phyloP scores from a whole-genome alignment of 2,113 vertebrate genomes.

The Nesoenas mayeri region DNA sequence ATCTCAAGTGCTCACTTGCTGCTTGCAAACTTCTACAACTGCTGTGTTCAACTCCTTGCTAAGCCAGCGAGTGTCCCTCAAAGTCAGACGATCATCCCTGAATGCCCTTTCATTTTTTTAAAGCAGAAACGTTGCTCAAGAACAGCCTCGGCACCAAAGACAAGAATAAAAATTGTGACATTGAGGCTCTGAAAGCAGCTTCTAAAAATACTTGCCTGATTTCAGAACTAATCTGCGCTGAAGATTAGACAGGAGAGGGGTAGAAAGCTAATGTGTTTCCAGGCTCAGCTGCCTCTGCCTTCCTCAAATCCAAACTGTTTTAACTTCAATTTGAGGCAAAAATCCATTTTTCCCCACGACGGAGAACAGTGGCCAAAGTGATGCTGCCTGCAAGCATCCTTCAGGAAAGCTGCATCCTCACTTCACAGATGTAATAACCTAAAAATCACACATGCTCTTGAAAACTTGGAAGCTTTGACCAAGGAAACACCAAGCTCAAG shows the following conservation, averaged over 20 bases:
- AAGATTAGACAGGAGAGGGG: neutral
- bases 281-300: neutral
- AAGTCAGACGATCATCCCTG: neutral
- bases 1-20: neutral
- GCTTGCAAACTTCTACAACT: neutral
- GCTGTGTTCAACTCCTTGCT: neutral
- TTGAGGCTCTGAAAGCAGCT: neutral
- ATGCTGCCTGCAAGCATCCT: neutral
- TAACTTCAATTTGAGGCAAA: neutral
- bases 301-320: neutral
- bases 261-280: neutral
- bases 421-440: neutral
- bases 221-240: neutral
- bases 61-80: neutral
- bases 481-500: fast-evolving
- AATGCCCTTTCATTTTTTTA: neutral
- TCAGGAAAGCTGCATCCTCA: neutral
- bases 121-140: neutral
- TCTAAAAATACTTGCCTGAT: conserved; percentile 14
- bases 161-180: neutral
- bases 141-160: neutral
- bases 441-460: neutral
- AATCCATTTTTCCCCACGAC: neutral
- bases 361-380: fast-evolving
- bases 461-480: neutral